phyloP scores from a whole-genome alignment of 2,888 invertebrate species.

The Linyphia triangularis region DNA sequence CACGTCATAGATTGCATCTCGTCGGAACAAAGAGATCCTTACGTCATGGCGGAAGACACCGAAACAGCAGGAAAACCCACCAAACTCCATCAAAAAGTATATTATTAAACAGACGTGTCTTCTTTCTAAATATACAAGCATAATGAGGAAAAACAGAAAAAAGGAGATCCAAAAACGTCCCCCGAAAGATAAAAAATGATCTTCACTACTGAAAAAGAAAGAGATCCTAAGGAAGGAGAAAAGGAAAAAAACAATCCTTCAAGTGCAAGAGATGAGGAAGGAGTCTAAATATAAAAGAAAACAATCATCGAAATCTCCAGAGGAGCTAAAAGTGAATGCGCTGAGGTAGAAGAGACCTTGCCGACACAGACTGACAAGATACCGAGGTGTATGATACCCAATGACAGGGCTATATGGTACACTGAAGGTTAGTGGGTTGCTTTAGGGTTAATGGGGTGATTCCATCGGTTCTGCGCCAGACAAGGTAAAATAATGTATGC shows the following conservation, averaged over 20 bases:
- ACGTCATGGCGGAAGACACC: constrained; percentile 1
- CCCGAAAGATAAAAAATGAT: constrained; percentile 1
- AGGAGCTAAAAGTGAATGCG: constrained; percentile 60
- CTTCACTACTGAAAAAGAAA: constrained; percentile 4
- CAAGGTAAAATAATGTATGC: not conserved
- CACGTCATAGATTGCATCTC: not conserved
- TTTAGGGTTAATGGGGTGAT: not conserved
- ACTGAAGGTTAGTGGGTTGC: not conserved
- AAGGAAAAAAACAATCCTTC: constrained; percentile 14
- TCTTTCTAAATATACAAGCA: constrained; percentile 36
- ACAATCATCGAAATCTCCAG: constrained; percentile 62
- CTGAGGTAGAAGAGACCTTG: constrained; percentile 68
- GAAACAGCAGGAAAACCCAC: not conserved
- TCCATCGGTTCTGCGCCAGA: not conserved
- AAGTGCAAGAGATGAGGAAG: constrained; percentile 26
- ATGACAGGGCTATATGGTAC: too few species aligned
- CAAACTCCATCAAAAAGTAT: not conserved
- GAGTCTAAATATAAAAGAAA: constrained; percentile 74
- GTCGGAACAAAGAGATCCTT: not conserved
- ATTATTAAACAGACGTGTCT: constrained; percentile 17
- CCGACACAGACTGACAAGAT: constrained; percentile 41
- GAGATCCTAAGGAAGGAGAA: not conserved
- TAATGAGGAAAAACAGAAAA: constrained; percentile 37
- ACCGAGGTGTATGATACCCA: not conserved
- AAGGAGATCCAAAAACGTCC: constrained; percentile 37